Percentiles rank a stretch among this genome's conserved stretches.
phyloP scores from a whole-genome alignment of 1,140 invertebrate species.

The Pollicipes pollicipes region DNA sequence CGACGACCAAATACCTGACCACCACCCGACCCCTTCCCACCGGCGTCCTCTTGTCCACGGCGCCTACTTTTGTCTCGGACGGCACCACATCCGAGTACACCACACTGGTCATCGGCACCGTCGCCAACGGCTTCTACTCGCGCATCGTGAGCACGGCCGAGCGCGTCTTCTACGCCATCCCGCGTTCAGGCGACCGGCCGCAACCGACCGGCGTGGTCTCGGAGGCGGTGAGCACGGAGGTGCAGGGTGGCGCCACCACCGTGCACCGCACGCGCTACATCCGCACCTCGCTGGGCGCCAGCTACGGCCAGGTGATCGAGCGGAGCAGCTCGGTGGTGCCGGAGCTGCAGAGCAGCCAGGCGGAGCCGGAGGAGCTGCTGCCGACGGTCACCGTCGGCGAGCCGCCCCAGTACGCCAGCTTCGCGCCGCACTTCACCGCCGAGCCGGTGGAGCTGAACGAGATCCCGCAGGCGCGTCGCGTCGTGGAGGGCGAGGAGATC shows the following conservation, averaged over 20 bases:
- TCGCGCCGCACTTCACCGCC: background rate
- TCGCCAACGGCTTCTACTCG: constrained; percentile 69
- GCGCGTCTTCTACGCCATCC: constrained; percentile 56
- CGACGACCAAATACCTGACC: constrained; percentile 37
- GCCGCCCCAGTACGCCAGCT: background rate
- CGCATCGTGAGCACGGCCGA: constrained; percentile 70
- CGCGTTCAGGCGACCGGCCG: constrained; percentile 29
- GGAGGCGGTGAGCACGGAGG: constrained; percentile 23
- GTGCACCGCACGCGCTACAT: constrained; percentile 25
- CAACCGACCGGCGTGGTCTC: constrained; percentile 28
- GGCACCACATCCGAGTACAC: constrained; percentile 80
- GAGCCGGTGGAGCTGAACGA: background rate
- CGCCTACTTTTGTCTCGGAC: constrained; percentile 72
- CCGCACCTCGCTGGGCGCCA: constrained; percentile 27
- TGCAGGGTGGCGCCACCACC: constrained; percentile 24
- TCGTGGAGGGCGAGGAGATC: constrained; percentile 11
- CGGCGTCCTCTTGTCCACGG: constrained; percentile 66
- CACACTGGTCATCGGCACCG: constrained; percentile 71
- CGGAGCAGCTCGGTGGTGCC: constrained; percentile 10
- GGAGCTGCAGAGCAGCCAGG: constrained; percentile 23
- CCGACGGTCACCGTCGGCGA: constrained; percentile 48
- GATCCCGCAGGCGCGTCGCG: background rate
- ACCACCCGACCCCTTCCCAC: constrained; percentile 30
- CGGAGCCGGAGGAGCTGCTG: constrained; percentile 26
- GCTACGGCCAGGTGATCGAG: constrained; percentile 26